Percentiles rank a stretch among this genome's conserved stretches.
phyloP scores from a whole-genome alignment of 2,797 vertebrate species.

The Alectoris magna region DNA sequence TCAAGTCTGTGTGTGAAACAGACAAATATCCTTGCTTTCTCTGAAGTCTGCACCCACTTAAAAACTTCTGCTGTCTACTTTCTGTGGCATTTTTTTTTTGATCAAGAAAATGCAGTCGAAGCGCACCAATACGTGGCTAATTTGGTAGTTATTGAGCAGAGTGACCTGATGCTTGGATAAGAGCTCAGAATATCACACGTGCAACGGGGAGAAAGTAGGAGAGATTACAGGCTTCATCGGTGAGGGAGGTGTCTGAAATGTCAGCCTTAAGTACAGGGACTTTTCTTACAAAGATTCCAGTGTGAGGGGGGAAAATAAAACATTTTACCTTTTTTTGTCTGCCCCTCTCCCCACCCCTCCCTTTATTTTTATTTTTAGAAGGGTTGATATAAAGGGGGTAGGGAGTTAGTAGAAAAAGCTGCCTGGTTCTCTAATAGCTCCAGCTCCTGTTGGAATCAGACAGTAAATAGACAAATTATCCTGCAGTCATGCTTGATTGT shows the following conservation, averaged over 20 bases:
- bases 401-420: background rate
- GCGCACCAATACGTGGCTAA: background rate
- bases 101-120: background rate
- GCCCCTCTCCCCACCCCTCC: too few relatives aligned
- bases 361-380: background rate
- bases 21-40: background rate
- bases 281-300: background rate
- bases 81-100: background rate
- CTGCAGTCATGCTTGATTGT: background rate
- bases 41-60: background rate
- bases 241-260: background rate
- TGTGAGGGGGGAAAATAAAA: background rate
- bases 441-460: background rate
- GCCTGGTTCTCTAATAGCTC: background rate
- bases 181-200: accelerated
- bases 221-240: background rate
- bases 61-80: background rate
- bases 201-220: background rate
- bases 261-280: background rate
- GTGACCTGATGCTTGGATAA: background rate
- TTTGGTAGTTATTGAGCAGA: background rate
- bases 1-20: background rate
- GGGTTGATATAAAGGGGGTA: background rate
- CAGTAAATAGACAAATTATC: constrained; percentile 22
- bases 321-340: background rate